Conservation (phyloP, 2,797 vertebrate genomes). For the Spinus olivaceus region DNA sequence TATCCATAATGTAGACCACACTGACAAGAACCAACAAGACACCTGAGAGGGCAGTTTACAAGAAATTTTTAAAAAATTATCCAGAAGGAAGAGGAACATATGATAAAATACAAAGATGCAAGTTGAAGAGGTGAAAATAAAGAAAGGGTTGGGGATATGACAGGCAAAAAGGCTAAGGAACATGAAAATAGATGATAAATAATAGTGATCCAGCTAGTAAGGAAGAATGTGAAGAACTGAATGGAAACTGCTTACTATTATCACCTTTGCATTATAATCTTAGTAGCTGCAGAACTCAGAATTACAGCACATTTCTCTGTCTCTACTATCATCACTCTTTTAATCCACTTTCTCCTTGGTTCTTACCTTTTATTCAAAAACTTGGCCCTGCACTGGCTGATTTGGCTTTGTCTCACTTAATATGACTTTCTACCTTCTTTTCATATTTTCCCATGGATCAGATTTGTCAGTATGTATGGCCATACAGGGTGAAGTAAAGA, state of each 20-base stretch:
- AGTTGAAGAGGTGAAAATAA: neutral
- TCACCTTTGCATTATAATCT: slow-evolving; percentile 13
- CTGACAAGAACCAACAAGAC: neutral
- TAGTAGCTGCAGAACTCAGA: slow-evolving; percentile 17
- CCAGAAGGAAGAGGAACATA: neutral
- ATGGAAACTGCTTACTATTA: neutral
- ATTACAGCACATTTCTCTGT: neutral
- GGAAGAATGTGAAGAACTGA: neutral
- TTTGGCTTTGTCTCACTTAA: neutral
- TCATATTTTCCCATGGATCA: neutral
- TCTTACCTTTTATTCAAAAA: neutral
- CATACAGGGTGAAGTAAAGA: neutral
- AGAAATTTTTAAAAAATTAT: neutral
- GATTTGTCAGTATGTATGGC: neutral
- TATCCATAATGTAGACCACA: neutral
- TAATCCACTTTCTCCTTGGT: neutral
- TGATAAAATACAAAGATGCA: neutral
- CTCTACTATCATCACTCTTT: neutral
- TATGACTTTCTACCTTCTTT: neutral
- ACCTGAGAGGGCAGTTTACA: neutral
- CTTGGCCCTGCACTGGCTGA: neutral
- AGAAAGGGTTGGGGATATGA: neutral
- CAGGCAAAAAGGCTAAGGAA: neutral
- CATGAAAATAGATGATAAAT: neutral
- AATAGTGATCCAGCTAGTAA: neutral